Base-by-base conservation (phyloP, 2,888 invertebrate genomes). In the Mimachlamys varia region DNA sequence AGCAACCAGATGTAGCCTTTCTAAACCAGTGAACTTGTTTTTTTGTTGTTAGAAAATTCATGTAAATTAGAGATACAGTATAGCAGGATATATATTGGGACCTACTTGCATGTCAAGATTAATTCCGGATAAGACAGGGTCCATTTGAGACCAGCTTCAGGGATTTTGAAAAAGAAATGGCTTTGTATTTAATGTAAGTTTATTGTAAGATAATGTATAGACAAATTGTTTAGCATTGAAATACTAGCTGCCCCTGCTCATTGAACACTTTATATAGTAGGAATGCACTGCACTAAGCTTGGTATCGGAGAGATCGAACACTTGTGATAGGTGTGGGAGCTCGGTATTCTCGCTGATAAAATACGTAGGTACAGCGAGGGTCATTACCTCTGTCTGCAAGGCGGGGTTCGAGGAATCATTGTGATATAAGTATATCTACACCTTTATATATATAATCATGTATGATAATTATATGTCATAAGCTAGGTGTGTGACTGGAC, bases 381-480 rank as follows among this genome's bases (percentile, higher is more conserved):
- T 33, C 33, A 13, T 76, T 0, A 27, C 76, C 76, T 53, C 53
- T 15, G 19, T 53, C 53, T 33, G 76, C 27, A 12, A 33, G 33
- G 33, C 27, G 27, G 76, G 62, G 27, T n/a, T 76, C 4, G 27
- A 7, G 27, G n/a, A 76, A 10, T 76, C 17, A 76, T 76, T 76
- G 76, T 76, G 76, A 76, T 76, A 76, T 76, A 76, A 76, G 76
- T 62, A 22, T 62, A n/a, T 62, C 44, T 76, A 76, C 76, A 76
- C 76, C 76, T 76, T 76, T 5, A 33, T 76, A 27, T 76, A 27
- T 53, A 53, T 53, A 1, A 76, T 76, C 33, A 22, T 76, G 33
- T 76, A 76, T 76, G 15, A 33, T 76, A 33, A 12, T n/a, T 76
- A 33, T 33, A 27, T 62, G 27, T 27, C 33, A 76, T 33, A 7